Evolutionary conservation across 2,113 vertebrate genomes (phyloP), one percentile per base, ranked within the genome.

Genomic region (Corythaixoides concolor): DNA sequence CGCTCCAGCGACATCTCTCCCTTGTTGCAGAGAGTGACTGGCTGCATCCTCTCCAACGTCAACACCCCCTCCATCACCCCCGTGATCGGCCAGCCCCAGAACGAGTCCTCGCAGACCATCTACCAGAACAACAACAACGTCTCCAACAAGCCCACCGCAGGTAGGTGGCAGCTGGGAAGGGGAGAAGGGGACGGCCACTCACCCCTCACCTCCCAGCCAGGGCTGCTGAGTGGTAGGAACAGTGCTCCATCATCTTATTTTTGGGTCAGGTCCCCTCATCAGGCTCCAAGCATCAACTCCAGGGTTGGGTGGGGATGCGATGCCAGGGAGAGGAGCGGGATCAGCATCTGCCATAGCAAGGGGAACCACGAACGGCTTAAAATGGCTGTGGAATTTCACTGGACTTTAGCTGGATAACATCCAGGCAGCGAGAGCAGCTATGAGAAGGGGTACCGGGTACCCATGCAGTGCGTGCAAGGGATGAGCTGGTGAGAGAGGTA

Each of bases 1-100:
- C 43, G 8, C 53, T 63, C 66, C 85, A 78, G 60, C 56, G 58
- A 1, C 55, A 32, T 41, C 88, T 94, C 49, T 59, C 64, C 90
- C 60, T 86, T 30, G 52, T 33, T 93, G 30, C 95, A 99, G 99
- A 98, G 99, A 97, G 99, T 99, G 97, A 99, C 99, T 18, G 99
- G 99, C 88, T 99, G 99, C 78, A 99, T 99, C 95, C 99, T 99
- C 70, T 99, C 99, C 91, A 99, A 99, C 0, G 99, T 99, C 94
- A 99, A 99, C 98, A 99, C 99, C 2, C 99, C 99, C 3, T 99
- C 99, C 58, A 97, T 99, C 85, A 99, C 99, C 14, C 99, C 99
- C 2, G 99, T 99, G 98, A 99, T 99, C 3, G 98, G 99, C 85
- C 99, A 99, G 98, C 99, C 99, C 39, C 99, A 99, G 90, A 99